Conservation (phyloP, 2,888 invertebrate genomes). For the Cheilosia pagana region DNA sequence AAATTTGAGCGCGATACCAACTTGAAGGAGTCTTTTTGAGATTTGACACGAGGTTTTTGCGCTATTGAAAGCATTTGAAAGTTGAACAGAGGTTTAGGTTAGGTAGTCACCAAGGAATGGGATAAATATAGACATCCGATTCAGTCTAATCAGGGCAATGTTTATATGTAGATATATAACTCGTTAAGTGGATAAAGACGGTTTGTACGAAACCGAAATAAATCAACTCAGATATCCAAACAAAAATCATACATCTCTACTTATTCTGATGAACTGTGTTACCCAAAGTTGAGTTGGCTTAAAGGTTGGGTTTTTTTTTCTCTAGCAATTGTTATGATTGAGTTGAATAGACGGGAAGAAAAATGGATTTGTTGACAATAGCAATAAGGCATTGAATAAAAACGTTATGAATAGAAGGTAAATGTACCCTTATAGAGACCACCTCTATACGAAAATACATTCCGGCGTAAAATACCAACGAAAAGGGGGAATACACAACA, state of each 20-base stretch:
- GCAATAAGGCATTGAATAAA: constrained; percentile 2
- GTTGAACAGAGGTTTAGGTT: constrained; percentile 20
- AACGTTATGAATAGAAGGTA: neutral
- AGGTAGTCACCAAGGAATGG: neutral
- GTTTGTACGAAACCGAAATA: neutral
- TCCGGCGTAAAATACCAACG: neutral
- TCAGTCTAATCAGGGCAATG: constrained; percentile 7
- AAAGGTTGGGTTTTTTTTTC: neutral
- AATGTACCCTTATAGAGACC: constrained; percentile 1
- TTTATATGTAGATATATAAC: neutral
- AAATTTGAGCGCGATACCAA: neutral
- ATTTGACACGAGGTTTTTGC: neutral
- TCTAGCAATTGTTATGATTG: constrained; percentile 8
- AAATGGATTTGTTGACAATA: constrained; percentile 28
- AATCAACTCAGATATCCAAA: neutral
- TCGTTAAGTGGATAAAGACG: neutral
- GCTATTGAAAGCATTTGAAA: constrained; percentile 2
- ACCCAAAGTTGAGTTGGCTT: neutral
- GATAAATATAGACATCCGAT: neutral
- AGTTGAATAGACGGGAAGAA: constrained; percentile 13
- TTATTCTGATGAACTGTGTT: neutral
- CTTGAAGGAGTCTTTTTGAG: neutral
- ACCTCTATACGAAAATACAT: neutral
- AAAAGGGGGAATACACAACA: neutral
- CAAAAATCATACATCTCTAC: neutral